Evolutionary conservation across 1,140 invertebrate species (phyloP).

Genomic region (Drosophila pallidifrons): DNA sequence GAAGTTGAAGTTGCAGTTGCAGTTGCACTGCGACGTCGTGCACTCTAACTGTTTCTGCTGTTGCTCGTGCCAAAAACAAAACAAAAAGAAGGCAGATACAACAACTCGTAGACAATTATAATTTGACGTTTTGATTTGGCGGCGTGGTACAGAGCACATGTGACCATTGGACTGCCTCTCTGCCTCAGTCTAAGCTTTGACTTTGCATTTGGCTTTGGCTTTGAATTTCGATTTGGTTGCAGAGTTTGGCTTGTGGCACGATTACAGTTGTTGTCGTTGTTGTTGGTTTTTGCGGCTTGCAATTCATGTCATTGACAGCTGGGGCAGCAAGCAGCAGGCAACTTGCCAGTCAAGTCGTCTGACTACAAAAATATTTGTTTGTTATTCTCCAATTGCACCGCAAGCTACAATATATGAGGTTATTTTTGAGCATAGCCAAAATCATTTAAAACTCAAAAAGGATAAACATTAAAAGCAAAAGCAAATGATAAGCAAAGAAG

Average conservation of each 20-base stretch:
- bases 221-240: conserved; percentile 17
- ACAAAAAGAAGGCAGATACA: conserved; percentile 13
- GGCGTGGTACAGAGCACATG: conserved; percentile 55
- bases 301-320: conserved; percentile 81
- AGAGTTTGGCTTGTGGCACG: conserved; percentile 22
- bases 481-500: neutral
- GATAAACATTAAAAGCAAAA: neutral
- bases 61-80: conserved; percentile 63
- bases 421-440: neutral
- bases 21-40: conserved; percentile 45
- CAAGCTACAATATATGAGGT: conserved; percentile 4
- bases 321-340: conserved; percentile 14
- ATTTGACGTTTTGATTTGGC: conserved; percentile 83
- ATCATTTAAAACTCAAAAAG: neutral
- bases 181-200: neutral
- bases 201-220: conserved; percentile 37
- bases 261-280: conserved; percentile 30
- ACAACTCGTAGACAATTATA: conserved; percentile 77
- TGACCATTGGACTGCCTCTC: conserved; percentile 38
- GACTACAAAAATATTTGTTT: conserved; percentile 67
- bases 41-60: conserved; percentile 10
- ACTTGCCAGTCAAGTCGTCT: conserved; percentile 24
- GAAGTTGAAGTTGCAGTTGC: conserved; percentile 48
- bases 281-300: conserved; percentile 50
- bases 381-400: conserved; percentile 27